Evolutionary conservation across 1,140 invertebrate genomes (phyloP).

Genomic region (Batillaria attramentaria): DNA sequence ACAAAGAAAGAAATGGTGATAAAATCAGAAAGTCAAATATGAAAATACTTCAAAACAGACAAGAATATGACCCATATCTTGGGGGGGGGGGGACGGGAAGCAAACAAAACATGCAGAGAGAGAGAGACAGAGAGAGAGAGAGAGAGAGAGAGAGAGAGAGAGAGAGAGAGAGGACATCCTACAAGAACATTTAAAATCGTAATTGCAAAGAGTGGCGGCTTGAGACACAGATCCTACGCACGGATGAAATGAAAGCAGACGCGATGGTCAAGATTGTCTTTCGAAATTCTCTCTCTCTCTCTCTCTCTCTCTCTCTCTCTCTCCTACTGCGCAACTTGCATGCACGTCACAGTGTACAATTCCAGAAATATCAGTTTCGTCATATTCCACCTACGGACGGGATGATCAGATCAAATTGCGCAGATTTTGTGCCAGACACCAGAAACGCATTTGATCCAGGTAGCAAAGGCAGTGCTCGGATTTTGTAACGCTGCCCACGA

Average conservation of each 20-base stretch:
- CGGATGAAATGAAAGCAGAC: neutral
- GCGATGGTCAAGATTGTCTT: neutral
- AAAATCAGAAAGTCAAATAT: neutral
- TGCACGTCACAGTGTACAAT: neutral
- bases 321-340: neutral
- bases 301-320: neutral
- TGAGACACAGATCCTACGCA: neutral
- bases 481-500: neutral
- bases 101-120: too few relatives aligned
- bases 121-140: constrained; percentile 15
- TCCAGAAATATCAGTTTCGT: too few relatives aligned
- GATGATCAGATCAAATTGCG: too few relatives aligned
- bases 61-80: neutral
- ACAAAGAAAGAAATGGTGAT: neutral
- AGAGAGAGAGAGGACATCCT: neutral
- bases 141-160: neutral
- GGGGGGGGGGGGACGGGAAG: neutral
- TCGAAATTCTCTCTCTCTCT: neutral
- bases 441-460: too few relatives aligned
- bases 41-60: neutral
- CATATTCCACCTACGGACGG: too few relatives aligned
- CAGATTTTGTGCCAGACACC: too few relatives aligned
- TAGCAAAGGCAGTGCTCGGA: too few relatives aligned
- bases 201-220: neutral
- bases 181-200: neutral